Evolutionary conservation across 2,113 vertebrate genomes (phyloP), one percentile per base, ranked within the genome.

Genomic region (Eulacestoma nigropectus): DNA sequence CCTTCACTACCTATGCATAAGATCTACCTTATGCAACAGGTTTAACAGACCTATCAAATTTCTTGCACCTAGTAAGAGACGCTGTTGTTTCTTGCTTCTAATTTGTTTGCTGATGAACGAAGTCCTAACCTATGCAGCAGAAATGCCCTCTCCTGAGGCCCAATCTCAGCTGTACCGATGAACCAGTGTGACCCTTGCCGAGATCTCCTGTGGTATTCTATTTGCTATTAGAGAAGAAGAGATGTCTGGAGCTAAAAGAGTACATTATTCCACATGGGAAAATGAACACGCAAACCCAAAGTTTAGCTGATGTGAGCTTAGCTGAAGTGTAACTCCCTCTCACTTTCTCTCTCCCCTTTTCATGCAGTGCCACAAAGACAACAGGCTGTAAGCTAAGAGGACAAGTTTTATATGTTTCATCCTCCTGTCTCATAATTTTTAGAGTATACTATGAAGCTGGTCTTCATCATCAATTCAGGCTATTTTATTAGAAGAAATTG

Each of bases 401-500:
- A 41, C 35, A 62, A 68, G 64, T 52, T 90, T 80, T 39, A 6
- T 5, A 26, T 78, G 81, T 85, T 92, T 92, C 46, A 87, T 94
- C 42, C 44, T 93, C 39, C 30, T 21, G 32, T 67, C 72, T 87
- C 57, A 78, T 39, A 44, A 21, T 47, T 93, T 84, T 82, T 59
- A 81, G 18, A 59, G 26, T 63, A 25, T 16, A 57, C n/a, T 85
- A 74, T 39, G 32, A 63, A 77, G 25, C 46, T 88, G 74, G 87
- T 79, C 89, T 93, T 92, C 89, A 79, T 72, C 49, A 87, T 44
- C 82, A 96, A 64, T 81, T 75, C 42, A 93, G 92, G 68, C 93
- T 87, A 77, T 67, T 74, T 92, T 83, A 81, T 42, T 80, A 94
- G 53, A 69, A 84, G 19, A 93, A 67, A 84, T 14, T 41, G 15